A percentile compares a stretch with the other conserved stretches of the same genome.
Evolutionary conservation across 1,140 invertebrate species (phyloP).

Genomic region (Cotesia glomerata): DNA sequence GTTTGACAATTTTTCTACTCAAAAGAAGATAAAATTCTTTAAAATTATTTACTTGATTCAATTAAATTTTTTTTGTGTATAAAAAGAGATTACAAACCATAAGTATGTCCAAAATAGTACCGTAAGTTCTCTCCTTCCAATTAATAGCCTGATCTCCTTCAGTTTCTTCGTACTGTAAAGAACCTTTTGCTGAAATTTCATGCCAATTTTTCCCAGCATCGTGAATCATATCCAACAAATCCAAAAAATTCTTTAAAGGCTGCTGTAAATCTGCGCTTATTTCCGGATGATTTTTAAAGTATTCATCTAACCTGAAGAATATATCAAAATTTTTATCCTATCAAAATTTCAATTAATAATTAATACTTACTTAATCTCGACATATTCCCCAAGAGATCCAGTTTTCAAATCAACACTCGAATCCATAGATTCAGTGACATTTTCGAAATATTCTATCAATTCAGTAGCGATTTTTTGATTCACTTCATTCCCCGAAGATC

Average conservation of each 20-base stretch:
- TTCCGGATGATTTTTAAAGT: constrained; percentile 39
- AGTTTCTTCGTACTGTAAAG: constrained; percentile 66
- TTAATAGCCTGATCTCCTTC: constrained; percentile 66
- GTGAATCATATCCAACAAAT: constrained; percentile 64
- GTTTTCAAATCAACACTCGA: constrained; percentile 45
- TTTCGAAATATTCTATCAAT: neutral
- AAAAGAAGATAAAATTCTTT: no score
- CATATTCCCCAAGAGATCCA: constrained; percentile 60
- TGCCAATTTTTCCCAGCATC: constrained; percentile 69
- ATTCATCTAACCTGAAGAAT: constrained; percentile 45
- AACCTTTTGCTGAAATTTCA: constrained; percentile 67
- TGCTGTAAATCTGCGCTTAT: constrained; percentile 45
- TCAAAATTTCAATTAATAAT: neutral
- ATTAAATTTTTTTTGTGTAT: no score
- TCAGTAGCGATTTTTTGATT: neutral
- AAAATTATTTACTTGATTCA: no score
- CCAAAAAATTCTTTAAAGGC: constrained; percentile 64
- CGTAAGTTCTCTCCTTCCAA: constrained; percentile 71
- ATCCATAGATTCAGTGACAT: constrained; percentile 32
- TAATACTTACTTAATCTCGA: constrained; percentile 49
- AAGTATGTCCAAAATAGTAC: constrained; percentile 66
- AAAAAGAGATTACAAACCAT: constrained; percentile 54
- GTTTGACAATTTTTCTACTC: no score
- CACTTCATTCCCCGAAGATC: constrained; percentile 40
- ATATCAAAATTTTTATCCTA: neutral